Conservation (phyloP, 1,140 invertebrate species). For the Sitophilus oryzae region DNA sequence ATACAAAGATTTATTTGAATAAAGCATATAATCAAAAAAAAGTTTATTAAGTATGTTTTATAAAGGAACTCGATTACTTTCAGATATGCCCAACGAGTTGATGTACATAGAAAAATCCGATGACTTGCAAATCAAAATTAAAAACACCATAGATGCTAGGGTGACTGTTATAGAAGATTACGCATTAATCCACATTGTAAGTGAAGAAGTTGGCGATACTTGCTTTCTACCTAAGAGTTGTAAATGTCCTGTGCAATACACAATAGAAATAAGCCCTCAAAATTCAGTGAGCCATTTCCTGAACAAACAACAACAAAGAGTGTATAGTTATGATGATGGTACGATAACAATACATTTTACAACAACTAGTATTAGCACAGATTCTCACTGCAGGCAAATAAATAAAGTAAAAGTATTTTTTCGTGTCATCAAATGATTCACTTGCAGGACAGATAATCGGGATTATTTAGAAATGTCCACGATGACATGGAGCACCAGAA, state of each 20-base stretch:
- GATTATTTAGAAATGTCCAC: slow-evolving; percentile 19
- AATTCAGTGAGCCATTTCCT: slow-evolving; percentile 26
- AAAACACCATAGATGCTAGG: slow-evolving; percentile 27
- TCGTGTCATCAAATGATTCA: no score
- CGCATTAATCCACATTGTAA: slow-evolving; percentile 31
- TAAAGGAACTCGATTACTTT: slow-evolving; percentile 9
- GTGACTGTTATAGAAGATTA: slow-evolving; percentile 26
- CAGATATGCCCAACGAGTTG: slow-evolving; percentile 33
- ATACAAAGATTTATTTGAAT: no score
- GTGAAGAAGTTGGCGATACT: slow-evolving; percentile 25
- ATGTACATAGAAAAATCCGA: slow-evolving; percentile 38
- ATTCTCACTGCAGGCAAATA: slow-evolving; percentile 32
- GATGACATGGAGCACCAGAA: slow-evolving; percentile 25
- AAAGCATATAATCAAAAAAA: no score
- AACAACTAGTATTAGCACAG: slow-evolving; percentile 35
- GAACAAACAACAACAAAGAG: slow-evolving; percentile 31
- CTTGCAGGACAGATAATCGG: no score
- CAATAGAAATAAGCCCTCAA: slow-evolving; percentile 32
- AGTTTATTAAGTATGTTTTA: neutral
- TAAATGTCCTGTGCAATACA: slow-evolving; percentile 33
- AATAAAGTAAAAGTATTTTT: no score
- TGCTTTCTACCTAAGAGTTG: slow-evolving; percentile 35
- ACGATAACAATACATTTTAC: slow-evolving; percentile 31
- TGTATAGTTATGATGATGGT: slow-evolving; percentile 34
- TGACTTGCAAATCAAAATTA: slow-evolving; percentile 29